These are phyloP conservation scores for human (Homo sapiens) DNA, from an alignment of 2,113 vertebrate genomes.

Conservation along the genomic window GRCh38 chr3:102698501-102699000, in stretches of 20 bases:
- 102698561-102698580: not conserved
- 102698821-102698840: not conserved
- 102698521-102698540: not conserved
- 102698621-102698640: not conserved
- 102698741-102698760: not conserved
- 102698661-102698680: not conserved
- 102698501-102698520: not conserved
- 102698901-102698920: not conserved
- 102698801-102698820: not conserved
- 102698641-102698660: not conserved
- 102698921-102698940: not conserved
- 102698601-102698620: not conserved
- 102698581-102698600: not conserved
- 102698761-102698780: not conserved
- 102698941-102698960: not conserved
- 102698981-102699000: not conserved
- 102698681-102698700: not conserved
- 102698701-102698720: not conserved
- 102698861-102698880: not conserved
- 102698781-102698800: not conserved
- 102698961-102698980: not conserved
- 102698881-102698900: constrained; percentile 8
- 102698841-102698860: not conserved
- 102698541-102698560: not conserved
- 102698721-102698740: not conserved